A percentile compares a stretch with the other conserved stretches of the same genome.
phyloP scores from a whole-genome alignment of 1,140 invertebrate species.

The Himalopsyche phryganea region DNA sequence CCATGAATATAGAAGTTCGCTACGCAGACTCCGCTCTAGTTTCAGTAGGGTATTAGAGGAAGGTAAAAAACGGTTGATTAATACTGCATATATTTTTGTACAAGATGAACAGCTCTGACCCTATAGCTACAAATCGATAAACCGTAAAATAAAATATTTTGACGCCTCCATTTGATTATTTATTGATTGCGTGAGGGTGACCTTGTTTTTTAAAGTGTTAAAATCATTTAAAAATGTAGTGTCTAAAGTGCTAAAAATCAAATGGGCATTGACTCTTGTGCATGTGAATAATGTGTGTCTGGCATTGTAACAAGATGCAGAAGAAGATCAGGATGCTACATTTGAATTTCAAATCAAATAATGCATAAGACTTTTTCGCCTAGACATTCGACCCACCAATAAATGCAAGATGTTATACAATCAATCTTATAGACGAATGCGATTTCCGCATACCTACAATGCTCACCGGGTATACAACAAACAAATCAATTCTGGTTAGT shows the following conservation, averaged over 20 bases:
- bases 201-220: not conserved
- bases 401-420: constrained; percentile 29
- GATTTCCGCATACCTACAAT: constrained; percentile 26
- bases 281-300: constrained; percentile 29
- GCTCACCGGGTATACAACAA: constrained; percentile 14
- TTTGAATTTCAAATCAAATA: constrained; percentile 32
- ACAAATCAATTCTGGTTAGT: too few relatives aligned
- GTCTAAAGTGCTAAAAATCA: not conserved
- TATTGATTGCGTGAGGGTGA: too few relatives aligned
- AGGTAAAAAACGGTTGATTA: too few relatives aligned
- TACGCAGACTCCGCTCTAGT: too few relatives aligned
- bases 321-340: constrained; percentile 32
- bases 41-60: too few relatives aligned
- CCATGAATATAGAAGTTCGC: too few relatives aligned
- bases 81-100: too few relatives aligned
- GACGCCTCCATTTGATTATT: too few relatives aligned
- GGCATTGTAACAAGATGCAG: constrained; percentile 29
- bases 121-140: too few relatives aligned
- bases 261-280: constrained; percentile 10
- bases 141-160: too few relatives aligned
- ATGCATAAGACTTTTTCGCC: constrained; percentile 30
- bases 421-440: constrained; percentile 21
- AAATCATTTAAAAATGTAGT: not conserved
- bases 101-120: too few relatives aligned
- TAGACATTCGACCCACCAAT: constrained; percentile 31